Evolutionary conservation across 2,113 vertebrate species (phyloP).

Genomic region (Tyto alba): DNA sequence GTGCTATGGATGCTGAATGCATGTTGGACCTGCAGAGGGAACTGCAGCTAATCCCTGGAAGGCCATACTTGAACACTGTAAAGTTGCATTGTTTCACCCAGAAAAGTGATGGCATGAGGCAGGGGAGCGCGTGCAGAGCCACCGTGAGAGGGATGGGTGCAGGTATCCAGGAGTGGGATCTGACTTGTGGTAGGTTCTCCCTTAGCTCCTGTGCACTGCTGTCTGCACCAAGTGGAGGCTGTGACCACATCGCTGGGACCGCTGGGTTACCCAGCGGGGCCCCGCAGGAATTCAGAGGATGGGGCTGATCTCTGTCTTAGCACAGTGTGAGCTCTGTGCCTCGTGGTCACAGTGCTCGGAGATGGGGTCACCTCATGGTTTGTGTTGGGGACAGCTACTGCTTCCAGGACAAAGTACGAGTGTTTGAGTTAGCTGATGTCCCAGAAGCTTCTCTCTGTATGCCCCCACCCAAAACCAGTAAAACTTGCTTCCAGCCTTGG

Average conservation of each 20-base stretch:
- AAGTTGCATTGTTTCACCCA: background rate
- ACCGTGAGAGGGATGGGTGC: background rate
- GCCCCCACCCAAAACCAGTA: background rate
- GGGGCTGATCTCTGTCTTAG: background rate
- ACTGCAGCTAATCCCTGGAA: background rate
- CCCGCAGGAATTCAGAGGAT: background rate
- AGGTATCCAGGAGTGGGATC: background rate
- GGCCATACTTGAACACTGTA: too few relatives aligned
- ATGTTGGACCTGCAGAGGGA: background rate
- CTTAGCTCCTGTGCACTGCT: background rate
- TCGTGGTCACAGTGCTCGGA: rapidly evolving
- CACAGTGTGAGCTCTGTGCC: background rate
- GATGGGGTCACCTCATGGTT: rapidly evolving
- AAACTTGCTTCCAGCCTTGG: background rate
- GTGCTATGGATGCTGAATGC: background rate
- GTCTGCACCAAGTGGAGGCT: constrained; percentile 19
- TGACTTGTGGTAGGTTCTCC: background rate
- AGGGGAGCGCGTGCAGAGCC: background rate
- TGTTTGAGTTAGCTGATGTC: background rate
- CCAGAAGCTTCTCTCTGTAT: background rate
- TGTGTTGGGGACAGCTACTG: background rate
- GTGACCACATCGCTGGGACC: background rate
- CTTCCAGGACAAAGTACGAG: background rate
- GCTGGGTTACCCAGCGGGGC: background rate
- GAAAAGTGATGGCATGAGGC: background rate